Conservation (phyloP, 2,113 vertebrate genomes). For the Merops nubicus region DNA sequence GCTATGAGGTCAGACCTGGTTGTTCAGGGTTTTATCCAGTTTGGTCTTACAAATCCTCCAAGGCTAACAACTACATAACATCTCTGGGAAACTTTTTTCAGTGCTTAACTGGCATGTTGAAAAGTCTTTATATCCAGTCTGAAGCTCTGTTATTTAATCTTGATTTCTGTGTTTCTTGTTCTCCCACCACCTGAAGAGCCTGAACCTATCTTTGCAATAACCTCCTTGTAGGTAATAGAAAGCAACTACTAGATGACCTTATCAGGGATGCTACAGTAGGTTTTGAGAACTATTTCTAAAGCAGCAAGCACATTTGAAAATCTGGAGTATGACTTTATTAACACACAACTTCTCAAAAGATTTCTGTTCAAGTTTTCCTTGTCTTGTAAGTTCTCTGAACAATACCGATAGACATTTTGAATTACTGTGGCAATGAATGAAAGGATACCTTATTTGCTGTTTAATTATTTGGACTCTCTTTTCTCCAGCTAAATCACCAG, state of each 20-base stretch:
- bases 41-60: background rate
- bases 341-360: background rate
- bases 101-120: background rate
- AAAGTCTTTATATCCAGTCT: background rate
- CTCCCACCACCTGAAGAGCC: background rate
- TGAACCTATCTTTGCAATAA: background rate
- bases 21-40: background rate
- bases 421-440: background rate
- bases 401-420: background rate
- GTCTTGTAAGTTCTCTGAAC: background rate
- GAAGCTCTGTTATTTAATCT: background rate
- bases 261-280: background rate
- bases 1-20: background rate
- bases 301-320: background rate
- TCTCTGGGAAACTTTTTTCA: background rate
- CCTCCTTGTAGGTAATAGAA: background rate
- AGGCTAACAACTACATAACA: rapidly evolving
- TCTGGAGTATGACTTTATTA: background rate
- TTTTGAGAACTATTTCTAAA: background rate
- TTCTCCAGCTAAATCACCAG: constrained; percentile 85
- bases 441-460: background rate
- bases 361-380: background rate
- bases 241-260: background rate
- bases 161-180: background rate
- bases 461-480: constrained; percentile 58